Conservation (phyloP, 2,888 invertebrate genomes). For the Ornithoptera alexandrae region DNA sequence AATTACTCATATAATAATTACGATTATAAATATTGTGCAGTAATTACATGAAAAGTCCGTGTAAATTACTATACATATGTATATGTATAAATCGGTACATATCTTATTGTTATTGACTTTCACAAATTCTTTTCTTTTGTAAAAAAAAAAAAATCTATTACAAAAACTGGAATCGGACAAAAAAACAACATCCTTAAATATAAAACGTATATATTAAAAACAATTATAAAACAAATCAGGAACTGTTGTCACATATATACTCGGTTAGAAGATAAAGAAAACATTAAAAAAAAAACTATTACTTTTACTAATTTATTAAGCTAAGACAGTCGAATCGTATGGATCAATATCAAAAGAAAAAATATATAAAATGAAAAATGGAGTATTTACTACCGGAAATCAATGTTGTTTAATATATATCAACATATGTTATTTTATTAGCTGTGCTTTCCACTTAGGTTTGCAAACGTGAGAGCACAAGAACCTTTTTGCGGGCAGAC, state of each 20-base stretch:
- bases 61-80: constrained; percentile 32
- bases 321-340: constrained; percentile 19
- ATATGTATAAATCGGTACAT: constrained; percentile 28
- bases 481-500: background rate
- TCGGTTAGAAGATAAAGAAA: constrained; percentile 25
- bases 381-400: background rate
- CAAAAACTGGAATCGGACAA: constrained; percentile 6
- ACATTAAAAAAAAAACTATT: constrained; percentile 21
- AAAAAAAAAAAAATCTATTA: background rate
- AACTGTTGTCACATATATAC: constrained; percentile 28
- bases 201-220: constrained; percentile 22
- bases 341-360: constrained; percentile 18
- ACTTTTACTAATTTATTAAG: constrained; percentile 15
- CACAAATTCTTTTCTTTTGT: constrained; percentile 9
- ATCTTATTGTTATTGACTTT: constrained; percentile 25
- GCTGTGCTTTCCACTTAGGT: constrained; percentile 13
- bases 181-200: constrained; percentile 25
- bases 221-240: constrained; percentile 27
- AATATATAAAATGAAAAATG: background rate
- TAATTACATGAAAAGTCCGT: constrained; percentile 57
- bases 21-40: constrained; percentile 71
- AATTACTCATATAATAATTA: constrained; percentile 47
- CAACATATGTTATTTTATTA: constrained; percentile 4
- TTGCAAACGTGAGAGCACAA: background rate
- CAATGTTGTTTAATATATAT: background rate